Conservation (phyloP, 2,797 vertebrate genomes). For the Xiphorhynchus erythropygius region DNA sequence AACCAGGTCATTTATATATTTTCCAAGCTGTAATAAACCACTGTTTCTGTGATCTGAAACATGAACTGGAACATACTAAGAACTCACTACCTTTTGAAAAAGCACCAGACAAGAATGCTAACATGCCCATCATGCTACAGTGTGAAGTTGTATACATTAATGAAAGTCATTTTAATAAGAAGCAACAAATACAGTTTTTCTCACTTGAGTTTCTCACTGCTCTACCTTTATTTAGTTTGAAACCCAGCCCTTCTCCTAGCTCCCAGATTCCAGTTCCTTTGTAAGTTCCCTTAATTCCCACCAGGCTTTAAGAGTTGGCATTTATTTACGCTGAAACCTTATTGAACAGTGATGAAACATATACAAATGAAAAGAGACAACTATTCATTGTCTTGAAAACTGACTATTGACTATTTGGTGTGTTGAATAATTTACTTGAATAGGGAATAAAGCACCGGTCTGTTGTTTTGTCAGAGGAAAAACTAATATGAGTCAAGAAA, state of each 20-base stretch:
- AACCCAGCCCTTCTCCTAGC: background rate
- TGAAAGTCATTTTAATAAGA: background rate
- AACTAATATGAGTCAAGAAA: background rate
- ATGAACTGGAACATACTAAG: background rate
- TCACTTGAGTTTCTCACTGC: background rate
- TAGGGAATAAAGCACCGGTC: background rate
- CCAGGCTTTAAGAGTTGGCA: background rate
- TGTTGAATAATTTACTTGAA: background rate
- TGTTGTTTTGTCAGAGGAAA: background rate
- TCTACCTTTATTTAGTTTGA: background rate
- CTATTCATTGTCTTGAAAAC: background rate
- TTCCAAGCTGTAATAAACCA: background rate
- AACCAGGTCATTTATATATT: background rate
- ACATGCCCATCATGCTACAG: fast-evolving
- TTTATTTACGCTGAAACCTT: background rate
- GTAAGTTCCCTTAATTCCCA: background rate
- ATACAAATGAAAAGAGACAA: background rate
- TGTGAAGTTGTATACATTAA: background rate
- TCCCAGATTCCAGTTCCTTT: background rate
- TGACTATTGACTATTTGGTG: background rate
- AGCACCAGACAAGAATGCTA: background rate
- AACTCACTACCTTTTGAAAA: background rate
- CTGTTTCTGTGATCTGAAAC: background rate
- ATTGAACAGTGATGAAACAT: background rate
- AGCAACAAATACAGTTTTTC: background rate